Conservation (phyloP, 2,113 vertebrate species). For the Phyllostomus discolor region DNA sequence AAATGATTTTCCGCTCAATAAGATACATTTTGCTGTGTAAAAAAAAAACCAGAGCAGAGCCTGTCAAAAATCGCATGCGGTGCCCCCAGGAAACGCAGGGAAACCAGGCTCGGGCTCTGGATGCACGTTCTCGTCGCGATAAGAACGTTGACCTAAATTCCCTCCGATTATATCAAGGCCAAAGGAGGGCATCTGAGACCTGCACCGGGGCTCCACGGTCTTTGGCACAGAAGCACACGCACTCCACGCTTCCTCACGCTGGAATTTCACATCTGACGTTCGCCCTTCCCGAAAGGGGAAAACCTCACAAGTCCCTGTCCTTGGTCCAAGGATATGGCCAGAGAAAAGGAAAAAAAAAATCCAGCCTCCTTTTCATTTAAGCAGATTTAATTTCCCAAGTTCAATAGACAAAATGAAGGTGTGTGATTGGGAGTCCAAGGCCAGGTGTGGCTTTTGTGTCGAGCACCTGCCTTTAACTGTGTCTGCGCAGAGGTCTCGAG, state of each 20-base stretch:
- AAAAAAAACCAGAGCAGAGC: not conserved
- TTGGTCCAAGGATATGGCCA: slow-evolving; percentile 24
- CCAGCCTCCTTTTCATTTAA: not conserved
- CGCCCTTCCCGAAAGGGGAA: slow-evolving; percentile 7
- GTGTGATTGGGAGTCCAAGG: slow-evolving; percentile 29
- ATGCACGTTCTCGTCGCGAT: not conserved
- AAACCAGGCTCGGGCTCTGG: not conserved
- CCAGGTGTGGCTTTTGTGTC: slow-evolving; percentile 2
- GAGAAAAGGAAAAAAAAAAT: not conserved
- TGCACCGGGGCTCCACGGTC: not conserved
- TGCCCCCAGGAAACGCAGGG: not conserved
- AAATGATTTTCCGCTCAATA: not conserved
- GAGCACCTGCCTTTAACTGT: slow-evolving; percentile 39
- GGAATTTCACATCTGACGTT: slow-evolving; percentile 23
- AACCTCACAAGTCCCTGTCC: not conserved
- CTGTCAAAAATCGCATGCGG: not conserved
- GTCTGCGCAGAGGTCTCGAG: slow-evolving; percentile 54
- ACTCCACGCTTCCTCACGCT: not conserved
- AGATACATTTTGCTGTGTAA: not conserved
- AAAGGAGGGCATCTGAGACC: not conserved
- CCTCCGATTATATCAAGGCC: not conserved
- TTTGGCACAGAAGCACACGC: not conserved
- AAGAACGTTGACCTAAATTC: not conserved
- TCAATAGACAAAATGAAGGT: slow-evolving; percentile 22
- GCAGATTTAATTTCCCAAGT: not conserved